These are phyloP conservation scores for Drosophila nigromelanica DNA, from an alignment of 1,140 invertebrate species.

Conservation along the genomic window DNA sequence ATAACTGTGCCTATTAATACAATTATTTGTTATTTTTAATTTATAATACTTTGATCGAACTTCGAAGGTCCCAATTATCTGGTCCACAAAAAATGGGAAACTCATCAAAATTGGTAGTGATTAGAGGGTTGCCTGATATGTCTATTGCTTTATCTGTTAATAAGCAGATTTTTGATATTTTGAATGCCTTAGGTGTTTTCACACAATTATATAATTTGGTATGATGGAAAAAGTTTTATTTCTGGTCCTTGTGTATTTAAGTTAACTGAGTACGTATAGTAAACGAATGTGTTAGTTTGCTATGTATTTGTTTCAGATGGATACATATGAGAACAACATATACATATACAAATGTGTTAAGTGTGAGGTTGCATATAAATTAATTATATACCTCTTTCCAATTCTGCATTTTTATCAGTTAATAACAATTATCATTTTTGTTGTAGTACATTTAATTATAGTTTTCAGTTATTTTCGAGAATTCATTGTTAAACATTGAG, in stretches of 20 bases:
- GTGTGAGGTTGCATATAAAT: constrained; percentile 77
- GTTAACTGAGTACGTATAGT: constrained; percentile 15
- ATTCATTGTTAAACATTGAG: constrained; percentile 70
- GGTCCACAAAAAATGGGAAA: background rate
- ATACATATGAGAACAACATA: constrained; percentile 64
- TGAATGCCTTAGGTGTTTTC: background rate
- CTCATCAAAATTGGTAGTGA: too few species aligned
- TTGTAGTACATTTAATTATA: constrained; percentile 44
- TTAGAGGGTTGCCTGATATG: background rate
- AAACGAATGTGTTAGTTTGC: constrained; percentile 32
- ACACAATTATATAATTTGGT: background rate
- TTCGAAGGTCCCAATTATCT: too few species aligned
- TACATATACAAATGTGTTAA: constrained; percentile 68
- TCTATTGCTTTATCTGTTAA: background rate
- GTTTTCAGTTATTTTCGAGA: constrained; percentile 46
- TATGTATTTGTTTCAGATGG: constrained; percentile 49
- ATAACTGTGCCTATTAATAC: too few species aligned
- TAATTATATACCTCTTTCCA: constrained; percentile 84
- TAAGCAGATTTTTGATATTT: background rate
- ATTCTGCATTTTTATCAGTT: constrained; percentile 74
- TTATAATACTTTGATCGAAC: too few species aligned
- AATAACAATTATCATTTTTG: constrained; percentile 36
- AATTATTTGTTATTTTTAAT: too few species aligned
- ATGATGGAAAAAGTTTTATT: constrained; percentile 28
- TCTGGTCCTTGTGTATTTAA: constrained; percentile 25